Base-by-base conservation (phyloP, 2,113 vertebrate species). In the Oreochromis aureus region DNA sequence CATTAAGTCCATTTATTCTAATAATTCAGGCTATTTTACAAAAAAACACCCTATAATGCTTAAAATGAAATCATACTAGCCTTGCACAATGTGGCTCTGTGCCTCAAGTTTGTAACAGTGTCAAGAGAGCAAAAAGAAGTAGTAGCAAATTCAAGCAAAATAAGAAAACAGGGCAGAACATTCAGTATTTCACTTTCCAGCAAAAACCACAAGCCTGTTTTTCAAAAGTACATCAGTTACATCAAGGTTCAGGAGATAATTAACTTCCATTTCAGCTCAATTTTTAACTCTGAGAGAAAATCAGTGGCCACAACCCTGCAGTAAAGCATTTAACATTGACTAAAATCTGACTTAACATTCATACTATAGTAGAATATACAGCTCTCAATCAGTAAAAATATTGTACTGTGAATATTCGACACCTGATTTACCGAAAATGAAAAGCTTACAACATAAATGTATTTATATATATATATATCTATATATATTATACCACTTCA, bases 1-100 rank as follows among this genome's bases (percentile, higher is more conserved):
- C 7, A 84, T 87, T 82, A 55, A 56, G 7, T 91, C 19, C 4
- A 61, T 94, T 94, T 95, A 94, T 92, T 94, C 55, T 85, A 87
- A 90, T 92, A 85, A 88, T 86, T 90, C 54, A 87, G 44, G 55
- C 27, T 88, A 86, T 89, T 2, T 92, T 92, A 93, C 90, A 91
- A 94, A 95, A 94, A 91, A 87, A 93, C n/a, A 91, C 9, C 80
- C 73, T 55, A 82, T 78, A 54, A 84, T 78, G 61, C 22, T 44
- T 85, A 16, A 86, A 86, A 89, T 80, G 7, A 89, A 87, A 86
- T 87, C 2, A 56, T 71, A 53, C 76, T 82, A 56, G 56, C 89
- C 4, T 88, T 86, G 85, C 89, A 91, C 86, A 92, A 89, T 82
- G 63, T 84, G 86, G 84, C 55, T 81, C 71, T 90, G 92, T 86